phyloP scores from a whole-genome alignment of 2,888 invertebrate genomes.

The Nomada goodeniana region DNA sequence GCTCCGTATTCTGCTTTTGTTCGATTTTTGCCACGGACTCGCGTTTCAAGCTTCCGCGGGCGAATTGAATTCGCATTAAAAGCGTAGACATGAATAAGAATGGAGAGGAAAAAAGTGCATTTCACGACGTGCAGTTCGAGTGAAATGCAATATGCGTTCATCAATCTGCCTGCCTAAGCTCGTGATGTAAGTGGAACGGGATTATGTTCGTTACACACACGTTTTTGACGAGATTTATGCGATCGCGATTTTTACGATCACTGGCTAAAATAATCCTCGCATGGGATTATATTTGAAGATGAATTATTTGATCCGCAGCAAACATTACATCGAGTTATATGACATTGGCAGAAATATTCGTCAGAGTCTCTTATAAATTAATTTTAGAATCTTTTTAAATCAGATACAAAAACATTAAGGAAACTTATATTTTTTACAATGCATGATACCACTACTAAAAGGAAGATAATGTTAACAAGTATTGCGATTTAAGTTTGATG shows the following conservation, averaged over 20 bases:
- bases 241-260: constrained; percentile 1
- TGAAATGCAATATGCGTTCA: constrained; percentile 33
- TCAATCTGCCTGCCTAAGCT: constrained; percentile 16
- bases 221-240: not conserved
- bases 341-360: not conserved
- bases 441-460: too few species aligned
- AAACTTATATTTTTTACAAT: not conserved
- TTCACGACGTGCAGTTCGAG: constrained; percentile 13
- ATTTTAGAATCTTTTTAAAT: not conserved
- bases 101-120: constrained; percentile 5
- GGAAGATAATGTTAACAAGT: too few species aligned
- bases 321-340: not conserved
- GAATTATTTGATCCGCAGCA: not conserved
- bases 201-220: not conserved
- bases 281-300: too few species aligned
- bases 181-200: constrained; percentile 2
- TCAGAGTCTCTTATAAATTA: not conserved
- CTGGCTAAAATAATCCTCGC: not conserved
- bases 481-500: too few species aligned
- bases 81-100: constrained; percentile 11
- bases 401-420: not conserved
- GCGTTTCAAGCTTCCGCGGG: constrained; percentile 6
- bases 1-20: not conserved
- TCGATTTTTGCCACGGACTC: constrained; percentile 8
- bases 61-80: constrained; percentile 30